phyloP scores from a whole-genome alignment of 2,113 vertebrate genomes.

The Rissa tridactyla region DNA sequence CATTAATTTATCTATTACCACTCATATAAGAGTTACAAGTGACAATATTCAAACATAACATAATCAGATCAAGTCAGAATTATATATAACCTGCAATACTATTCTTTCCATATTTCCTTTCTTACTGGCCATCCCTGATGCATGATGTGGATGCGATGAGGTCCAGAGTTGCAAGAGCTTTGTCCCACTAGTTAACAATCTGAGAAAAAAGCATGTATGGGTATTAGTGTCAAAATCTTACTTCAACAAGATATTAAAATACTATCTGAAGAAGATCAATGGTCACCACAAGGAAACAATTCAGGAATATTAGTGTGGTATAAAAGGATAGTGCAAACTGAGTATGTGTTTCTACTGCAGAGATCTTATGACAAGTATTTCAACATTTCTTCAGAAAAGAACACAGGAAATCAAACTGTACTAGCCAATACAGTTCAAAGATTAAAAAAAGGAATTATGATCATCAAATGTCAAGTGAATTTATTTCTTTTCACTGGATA shows the following conservation, averaged over 20 bases:
- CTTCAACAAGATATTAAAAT: neutral
- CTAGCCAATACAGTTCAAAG: neutral
- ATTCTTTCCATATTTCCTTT: conserved; percentile 84
- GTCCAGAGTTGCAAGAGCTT: conserved; percentile 90
- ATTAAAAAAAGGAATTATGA: neutral
- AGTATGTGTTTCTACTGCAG: neutral
- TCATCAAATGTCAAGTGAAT: neutral
- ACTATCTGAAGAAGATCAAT: neutral
- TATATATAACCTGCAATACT: conserved; percentile 85
- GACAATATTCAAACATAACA: neutral
- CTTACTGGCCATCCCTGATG: conserved; percentile 64
- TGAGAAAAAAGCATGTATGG: conserved; percentile 22
- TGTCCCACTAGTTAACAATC: conserved; percentile 85
- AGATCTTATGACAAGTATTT: neutral
- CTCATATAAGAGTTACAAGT: neutral
- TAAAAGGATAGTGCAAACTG: neutral
- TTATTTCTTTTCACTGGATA: neutral
- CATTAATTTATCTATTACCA: neutral
- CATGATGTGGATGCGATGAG: conserved; percentile 67
- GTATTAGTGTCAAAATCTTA: neutral
- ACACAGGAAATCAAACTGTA: neutral
- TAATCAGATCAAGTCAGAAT: neutral
- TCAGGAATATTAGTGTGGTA: neutral
- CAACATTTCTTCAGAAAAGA: neutral
- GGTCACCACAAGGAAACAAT: neutral